A percentile compares a stretch with the other conserved stretches of the same genome.
Conservation (phyloP, 2,888 invertebrate genomes). For the Eremobia ochroleuca region DNA sequence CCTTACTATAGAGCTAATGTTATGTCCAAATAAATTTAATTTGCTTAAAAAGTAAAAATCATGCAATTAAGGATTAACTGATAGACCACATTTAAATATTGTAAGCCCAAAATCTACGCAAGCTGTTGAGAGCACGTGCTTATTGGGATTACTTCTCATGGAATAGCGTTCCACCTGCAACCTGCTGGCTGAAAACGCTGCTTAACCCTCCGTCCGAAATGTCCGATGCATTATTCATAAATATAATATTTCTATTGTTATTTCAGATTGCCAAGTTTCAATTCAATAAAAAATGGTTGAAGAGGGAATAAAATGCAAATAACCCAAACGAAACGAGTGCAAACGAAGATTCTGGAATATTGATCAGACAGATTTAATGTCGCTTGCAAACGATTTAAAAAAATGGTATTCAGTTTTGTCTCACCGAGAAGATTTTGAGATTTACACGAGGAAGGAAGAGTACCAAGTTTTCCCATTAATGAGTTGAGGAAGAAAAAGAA, state of each 20-base stretch:
- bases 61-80: too few relatives aligned
- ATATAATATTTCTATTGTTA: conserved; percentile 24
- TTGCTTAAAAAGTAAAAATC: too few relatives aligned
- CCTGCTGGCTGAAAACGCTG: not conserved
- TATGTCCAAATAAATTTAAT: too few relatives aligned
- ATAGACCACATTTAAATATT: not conserved
- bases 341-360: conserved; percentile 69
- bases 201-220: not conserved
- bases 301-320: conserved; percentile 72
- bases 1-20: too few relatives aligned
- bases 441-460: conserved; percentile 21
- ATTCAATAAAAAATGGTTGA: conserved; percentile 60
- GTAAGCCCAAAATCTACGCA: not conserved
- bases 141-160: not conserved
- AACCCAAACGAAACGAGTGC: conserved; percentile 54
- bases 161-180: not conserved
- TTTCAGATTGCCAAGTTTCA: conserved; percentile 30
- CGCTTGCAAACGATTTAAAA: conserved; percentile 40
- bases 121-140: not conserved
- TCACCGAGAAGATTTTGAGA: conserved; percentile 27
- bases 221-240: not conserved
- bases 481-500: not conserved
- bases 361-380: conserved; percentile 62
- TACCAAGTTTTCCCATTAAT: conserved; percentile 19
- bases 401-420: conserved; percentile 35